Evolutionary conservation across 1,140 invertebrate genomes (phyloP), one percentile per base, ranked within the genome.

Genomic region (Octopus sinensis): DNA sequence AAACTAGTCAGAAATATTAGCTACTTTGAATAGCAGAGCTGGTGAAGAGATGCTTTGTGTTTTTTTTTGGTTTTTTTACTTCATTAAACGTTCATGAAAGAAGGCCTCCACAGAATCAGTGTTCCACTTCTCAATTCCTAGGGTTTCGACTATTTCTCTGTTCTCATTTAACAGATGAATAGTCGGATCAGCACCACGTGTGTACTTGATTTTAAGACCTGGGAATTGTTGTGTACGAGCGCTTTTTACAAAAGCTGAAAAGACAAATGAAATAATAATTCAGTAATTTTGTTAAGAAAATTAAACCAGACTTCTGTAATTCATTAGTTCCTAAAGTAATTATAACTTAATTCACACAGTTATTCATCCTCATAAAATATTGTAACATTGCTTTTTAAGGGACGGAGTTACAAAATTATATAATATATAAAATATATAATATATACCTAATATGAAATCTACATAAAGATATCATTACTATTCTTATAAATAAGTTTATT

Each of bases 111-210:
- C 95, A 12, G 96, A 95, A 88, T 99, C 97, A 6, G 97, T 98
- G 89, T 98, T 95, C 97, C 97, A 99, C 90, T 97, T 97, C 84
- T 97, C 96, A 89, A 98, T 98, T 68, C 96, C 96, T 5, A 98
- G 93, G 76, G 95, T 94, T 91, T 93, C 87, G 52, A 86, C 86
- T 4, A 88, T 86, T 54, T 86, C 82, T 23, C 82, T 84, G 79
- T 89, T 86, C 78, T 90, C 94, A 89, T 98, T 95, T 82, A 96
- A 92, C 52, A 99, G 90, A 89, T 97, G 97, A 62, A 99, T 97
- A 77, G 96, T 94, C 5, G 97, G 97, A 43, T 43, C 30, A 76
- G 97, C 91, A 51, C 97, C 97, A 81, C 96, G 93, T 0, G 97
- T 94, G 89, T 98, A 98, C 88, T 94, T 95, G 76, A 98, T 95